These are phyloP conservation scores for Sinhomidia bicolor DNA, from an alignment of 2,888 invertebrate genomes.

Conservation along the genomic window DNA sequence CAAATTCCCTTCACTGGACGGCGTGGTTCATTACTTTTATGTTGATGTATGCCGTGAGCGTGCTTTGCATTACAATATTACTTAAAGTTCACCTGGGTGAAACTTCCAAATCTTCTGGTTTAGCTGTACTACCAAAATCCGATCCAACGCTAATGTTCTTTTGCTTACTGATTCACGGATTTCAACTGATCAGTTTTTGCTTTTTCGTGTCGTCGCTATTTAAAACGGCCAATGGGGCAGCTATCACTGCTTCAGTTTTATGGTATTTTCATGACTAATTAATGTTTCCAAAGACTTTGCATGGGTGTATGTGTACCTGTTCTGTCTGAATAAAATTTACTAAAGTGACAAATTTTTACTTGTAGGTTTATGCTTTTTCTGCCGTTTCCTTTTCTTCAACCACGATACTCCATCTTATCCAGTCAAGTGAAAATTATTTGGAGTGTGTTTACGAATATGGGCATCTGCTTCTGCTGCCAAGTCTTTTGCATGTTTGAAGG, in stretches of 20 bases:
- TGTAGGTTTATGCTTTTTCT: constrained; percentile 83
- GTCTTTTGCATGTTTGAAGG: constrained; percentile 89
- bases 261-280: constrained; percentile 87
- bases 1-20: constrained; percentile 91
- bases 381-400: constrained; percentile 87
- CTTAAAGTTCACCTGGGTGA: constrained; percentile 71
- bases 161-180: constrained; percentile 87
- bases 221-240: constrained; percentile 88
- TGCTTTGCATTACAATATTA: constrained; percentile 81
- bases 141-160: constrained; percentile 87
- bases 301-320: too few relatives aligned
- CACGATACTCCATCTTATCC: constrained; percentile 84
- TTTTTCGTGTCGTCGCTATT: constrained; percentile 90
- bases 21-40: constrained; percentile 93
- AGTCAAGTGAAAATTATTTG: constrained; percentile 85
- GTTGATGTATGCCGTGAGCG: constrained; percentile 86
- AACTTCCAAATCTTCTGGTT: constrained; percentile 33
- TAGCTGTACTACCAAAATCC: constrained; percentile 83
- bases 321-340: too few relatives aligned
- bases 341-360: background rate
- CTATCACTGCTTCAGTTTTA: constrained; percentile 88
- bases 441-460: constrained; percentile 88
- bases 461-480: constrained; percentile 90
- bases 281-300: too few relatives aligned
- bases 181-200: constrained; percentile 88